Conservation (phyloP, 2,113 vertebrate species). For the Cnemophilus loriae region DNA sequence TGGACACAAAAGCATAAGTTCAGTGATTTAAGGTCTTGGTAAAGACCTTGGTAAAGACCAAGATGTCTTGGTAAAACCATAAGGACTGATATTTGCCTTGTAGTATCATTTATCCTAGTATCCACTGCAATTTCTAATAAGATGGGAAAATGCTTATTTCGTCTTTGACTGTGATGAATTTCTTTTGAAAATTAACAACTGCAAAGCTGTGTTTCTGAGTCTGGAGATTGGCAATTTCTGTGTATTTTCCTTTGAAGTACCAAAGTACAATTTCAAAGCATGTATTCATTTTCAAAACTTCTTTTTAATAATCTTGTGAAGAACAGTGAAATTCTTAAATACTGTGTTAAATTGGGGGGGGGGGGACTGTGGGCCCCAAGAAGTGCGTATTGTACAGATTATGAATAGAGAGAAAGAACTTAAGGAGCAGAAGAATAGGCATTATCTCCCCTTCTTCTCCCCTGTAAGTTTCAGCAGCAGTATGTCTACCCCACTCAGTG, state of each 20-base stretch:
- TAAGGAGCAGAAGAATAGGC: neutral
- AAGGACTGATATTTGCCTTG: neutral
- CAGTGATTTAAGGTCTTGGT: neutral
- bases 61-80: fast-evolving
- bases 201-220: neutral
- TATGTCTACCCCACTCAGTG: neutral
- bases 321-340: neutral
- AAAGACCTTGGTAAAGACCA: no score
- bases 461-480: neutral
- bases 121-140: neutral
- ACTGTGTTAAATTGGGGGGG: neutral
- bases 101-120: neutral
- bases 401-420: neutral
- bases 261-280: neutral
- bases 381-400: neutral
- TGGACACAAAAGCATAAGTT: neutral
- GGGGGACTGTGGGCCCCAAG: neutral
- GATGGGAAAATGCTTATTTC: neutral
- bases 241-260: neutral
- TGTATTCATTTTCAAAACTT: neutral
- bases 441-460: neutral
- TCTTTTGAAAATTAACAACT: neutral
- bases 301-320: neutral
- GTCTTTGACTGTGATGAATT: neutral
- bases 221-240: neutral